A percentile compares a stretch with the other conserved stretches of the same genome.
These are phyloP conservation scores for Pheosia tremula DNA, from an alignment of 2,888 invertebrate species.

Conservation along the genomic window DNA sequence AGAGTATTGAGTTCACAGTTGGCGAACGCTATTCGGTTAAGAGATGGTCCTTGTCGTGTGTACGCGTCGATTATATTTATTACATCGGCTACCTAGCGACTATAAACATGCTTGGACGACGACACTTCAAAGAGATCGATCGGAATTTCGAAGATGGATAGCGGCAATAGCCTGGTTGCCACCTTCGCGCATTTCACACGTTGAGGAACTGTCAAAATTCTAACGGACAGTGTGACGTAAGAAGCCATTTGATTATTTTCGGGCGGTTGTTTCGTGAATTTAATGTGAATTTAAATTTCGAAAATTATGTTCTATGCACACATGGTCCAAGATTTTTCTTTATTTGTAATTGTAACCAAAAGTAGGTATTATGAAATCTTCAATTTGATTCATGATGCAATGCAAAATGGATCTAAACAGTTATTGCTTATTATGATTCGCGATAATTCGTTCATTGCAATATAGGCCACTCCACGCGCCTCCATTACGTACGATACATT, in stretches of 20 bases:
- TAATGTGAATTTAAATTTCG: too few species aligned
- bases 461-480: constrained; percentile 63
- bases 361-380: too few species aligned
- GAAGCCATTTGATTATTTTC: constrained; percentile 30
- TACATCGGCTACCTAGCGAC: constrained; percentile 65
- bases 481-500: constrained; percentile 38
- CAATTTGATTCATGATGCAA: not conserved
- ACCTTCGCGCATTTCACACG: constrained; percentile 22
- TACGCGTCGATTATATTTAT: constrained; percentile 81
- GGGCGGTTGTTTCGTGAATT: not conserved
- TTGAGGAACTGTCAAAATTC: constrained; percentile 27
- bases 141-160: constrained; percentile 67
- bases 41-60: constrained; percentile 69
- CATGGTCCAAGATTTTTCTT: too few species aligned
- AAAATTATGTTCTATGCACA: too few species aligned
- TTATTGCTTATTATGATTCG: constrained; percentile 46
- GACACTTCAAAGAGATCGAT: constrained; percentile 81
- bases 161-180: constrained; percentile 41
- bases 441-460: constrained; percentile 56
- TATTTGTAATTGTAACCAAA: too few species aligned
- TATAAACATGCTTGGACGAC: constrained; percentile 73
- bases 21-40: constrained; percentile 66
- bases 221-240: constrained; percentile 19
- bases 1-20: constrained; percentile 75
- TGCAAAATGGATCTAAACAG: constrained; percentile 25